Percentiles rank a stretch among this genome's conserved stretches.
phyloP scores from a whole-genome alignment of 2,888 invertebrate genomes.

The Tetranychus truncatus region DNA sequence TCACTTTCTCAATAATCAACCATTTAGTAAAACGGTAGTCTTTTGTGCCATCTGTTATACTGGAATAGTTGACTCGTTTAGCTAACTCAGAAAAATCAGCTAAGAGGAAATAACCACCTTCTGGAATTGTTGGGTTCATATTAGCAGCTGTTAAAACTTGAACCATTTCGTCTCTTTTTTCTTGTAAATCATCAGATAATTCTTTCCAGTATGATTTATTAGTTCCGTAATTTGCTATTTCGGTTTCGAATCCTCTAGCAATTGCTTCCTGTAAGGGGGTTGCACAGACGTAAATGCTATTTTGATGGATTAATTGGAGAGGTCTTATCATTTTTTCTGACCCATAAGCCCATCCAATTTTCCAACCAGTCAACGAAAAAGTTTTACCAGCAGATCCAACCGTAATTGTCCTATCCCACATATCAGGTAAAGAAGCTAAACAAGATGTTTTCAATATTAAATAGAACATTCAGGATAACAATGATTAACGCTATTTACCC shows the following conservation, averaged over 20 bases:
- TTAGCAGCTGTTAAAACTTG: slow-evolving; percentile 56
- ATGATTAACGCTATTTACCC: slow-evolving; percentile 39
- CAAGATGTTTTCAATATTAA: slow-evolving; percentile 26
- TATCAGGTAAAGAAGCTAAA: slow-evolving; percentile 64
- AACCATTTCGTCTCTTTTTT: slow-evolving; percentile 60
- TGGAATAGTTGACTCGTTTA: slow-evolving; percentile 32
- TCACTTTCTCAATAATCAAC: slow-evolving; percentile 59
- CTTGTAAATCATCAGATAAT: slow-evolving; percentile 48
- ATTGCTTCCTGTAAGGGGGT: slow-evolving; percentile 50
- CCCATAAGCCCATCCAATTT: slow-evolving; percentile 38
- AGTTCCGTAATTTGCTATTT: slow-evolving; percentile 47
- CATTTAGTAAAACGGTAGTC: slow-evolving; percentile 90
- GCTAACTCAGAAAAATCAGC: slow-evolving; percentile 70
- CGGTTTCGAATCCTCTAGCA: slow-evolving; percentile 68
- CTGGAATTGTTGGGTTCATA: slow-evolving; percentile 75
- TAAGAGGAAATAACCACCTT: slow-evolving; percentile 91
- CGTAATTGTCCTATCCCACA: slow-evolving; percentile 93
- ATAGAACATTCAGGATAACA: slow-evolving; percentile 25
- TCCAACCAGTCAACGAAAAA: slow-evolving; percentile 96
- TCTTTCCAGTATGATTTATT: slow-evolving; percentile 66
- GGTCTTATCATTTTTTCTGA: slow-evolving; percentile 59
- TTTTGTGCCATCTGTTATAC: slow-evolving; percentile 40
- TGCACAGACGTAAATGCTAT: slow-evolving; percentile 39
- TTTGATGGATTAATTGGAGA: slow-evolving; percentile 72
- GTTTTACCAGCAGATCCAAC: slow-evolving; percentile 94